Evolutionary conservation across 2,113 vertebrate species (phyloP), one percentile per base, ranked within the genome.

Genomic region (Nothocercus nigrocapillus): DNA sequence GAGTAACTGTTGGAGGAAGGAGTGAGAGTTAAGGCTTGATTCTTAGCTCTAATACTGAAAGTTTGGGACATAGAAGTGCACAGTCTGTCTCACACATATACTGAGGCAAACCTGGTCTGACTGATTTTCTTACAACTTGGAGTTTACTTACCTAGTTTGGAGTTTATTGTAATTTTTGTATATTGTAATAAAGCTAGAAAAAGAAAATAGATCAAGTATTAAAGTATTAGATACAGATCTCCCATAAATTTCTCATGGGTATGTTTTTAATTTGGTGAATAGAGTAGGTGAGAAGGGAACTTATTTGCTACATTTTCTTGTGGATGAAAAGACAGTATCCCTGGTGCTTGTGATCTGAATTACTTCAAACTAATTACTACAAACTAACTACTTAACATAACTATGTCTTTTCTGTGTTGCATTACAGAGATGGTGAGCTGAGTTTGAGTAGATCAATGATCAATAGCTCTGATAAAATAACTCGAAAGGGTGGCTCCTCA

Each of bases 361-460:
- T 54, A 11, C 16, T 94, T 49, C 54, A 73, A 56, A 36, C 12
- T 61, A 42, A 88, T 83, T 54, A 11, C 16, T 94, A 47, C 54
- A 73, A 56, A 36, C 12, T 61, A 56, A 36, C 12, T 61, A 42
- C 28, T 73, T 91, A 34, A 53, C 7, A 9, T 94, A 81, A 94
- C 70, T 88, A 2, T 78, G 19, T 95, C n/a, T 92, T 94, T 87
- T 97, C 79, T 95, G 3, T 94, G 44, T 95, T 98, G 81, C 85
- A 42, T 97, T 98, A 88, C 97, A 99, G 98, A 95, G 98, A 98
- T 82, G 97, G 97, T 82, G 98, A 98, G 42, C 76, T 98, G 87
- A 98, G 97, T 93, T 97, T 98, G 86, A 98, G 97, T 80, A 98
- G 98, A 96, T 98, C 98, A 58, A 97, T 98, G 96, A 97, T 98